phyloP scores from a whole-genome alignment of 1,140 invertebrate genomes.

The Macrostomum lignano region DNA sequence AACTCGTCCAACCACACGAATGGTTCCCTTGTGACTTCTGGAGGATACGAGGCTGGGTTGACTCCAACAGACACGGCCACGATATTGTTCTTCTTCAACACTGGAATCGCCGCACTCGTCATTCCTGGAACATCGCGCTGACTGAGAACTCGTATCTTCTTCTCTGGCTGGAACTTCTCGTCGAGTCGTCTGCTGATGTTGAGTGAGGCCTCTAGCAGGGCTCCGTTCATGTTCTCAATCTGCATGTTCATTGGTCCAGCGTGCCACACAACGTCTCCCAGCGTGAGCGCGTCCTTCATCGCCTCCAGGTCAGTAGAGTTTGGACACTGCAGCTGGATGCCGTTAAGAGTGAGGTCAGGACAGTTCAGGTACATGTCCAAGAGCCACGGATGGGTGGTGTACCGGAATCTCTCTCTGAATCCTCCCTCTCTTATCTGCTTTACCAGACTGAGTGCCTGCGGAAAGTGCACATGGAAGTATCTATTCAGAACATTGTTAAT shows the following conservation, averaged over 20 bases:
- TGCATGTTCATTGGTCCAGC: conserved; percentile 19
- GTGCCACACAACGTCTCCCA: conserved; percentile 14
- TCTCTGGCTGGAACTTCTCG: conserved; percentile 10
- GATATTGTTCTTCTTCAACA: conserved; percentile 10
- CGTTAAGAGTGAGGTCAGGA: conserved; percentile 8
- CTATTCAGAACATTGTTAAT: conserved; percentile 13
- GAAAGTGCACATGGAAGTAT: conserved; percentile 15
- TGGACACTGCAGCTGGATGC: conserved; percentile 12
- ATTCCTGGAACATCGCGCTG: conserved; percentile 19
- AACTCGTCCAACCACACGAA: too few relatives aligned
- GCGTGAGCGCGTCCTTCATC: conserved; percentile 10
- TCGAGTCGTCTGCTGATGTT: conserved; percentile 11
- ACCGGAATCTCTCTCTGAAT: conserved; percentile 13
- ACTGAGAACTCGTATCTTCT: conserved; percentile 11
- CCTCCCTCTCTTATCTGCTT: conserved; percentile 8
- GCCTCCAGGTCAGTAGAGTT: conserved; percentile 6
- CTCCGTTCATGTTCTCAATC: conserved; percentile 11
- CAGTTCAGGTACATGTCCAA: conserved; percentile 15
- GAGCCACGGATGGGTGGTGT: conserved; percentile 18
- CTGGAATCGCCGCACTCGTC: conserved; percentile 13
- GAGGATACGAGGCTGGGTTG: conserved; percentile 13
- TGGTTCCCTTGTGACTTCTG: conserved; percentile 13
- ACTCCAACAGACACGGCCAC: conserved; percentile 15
- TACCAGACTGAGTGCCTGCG: conserved; percentile 11
- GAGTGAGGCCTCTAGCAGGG: conserved; percentile 11